phyloP scores from a whole-genome alignment of 2,113 vertebrate genomes.

The Rousettus leschenaultii region DNA sequence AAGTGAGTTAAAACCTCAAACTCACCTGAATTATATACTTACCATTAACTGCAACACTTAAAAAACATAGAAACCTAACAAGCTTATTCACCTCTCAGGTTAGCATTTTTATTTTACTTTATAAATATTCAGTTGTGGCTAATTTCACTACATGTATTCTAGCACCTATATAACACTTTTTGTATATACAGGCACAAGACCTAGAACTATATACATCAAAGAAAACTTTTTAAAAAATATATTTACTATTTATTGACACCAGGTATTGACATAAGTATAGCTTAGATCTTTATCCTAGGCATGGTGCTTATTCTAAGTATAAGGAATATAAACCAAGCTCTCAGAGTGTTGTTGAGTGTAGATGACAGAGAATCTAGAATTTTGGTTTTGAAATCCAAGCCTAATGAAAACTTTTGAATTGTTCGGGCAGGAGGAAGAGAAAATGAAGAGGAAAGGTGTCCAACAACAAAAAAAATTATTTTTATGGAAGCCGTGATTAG shows the following conservation, averaged over 20 bases:
- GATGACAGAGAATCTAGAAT: background rate
- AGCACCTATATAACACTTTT: background rate
- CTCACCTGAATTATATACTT: background rate
- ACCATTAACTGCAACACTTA: background rate
- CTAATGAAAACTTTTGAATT: background rate
- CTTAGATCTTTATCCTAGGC: background rate
- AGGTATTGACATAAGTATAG: background rate
- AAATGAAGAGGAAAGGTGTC: background rate
- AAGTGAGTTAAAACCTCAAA: conserved; percentile 32
- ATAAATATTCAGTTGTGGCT: background rate
- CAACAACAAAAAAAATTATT: background rate
- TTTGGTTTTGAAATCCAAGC: conserved; percentile 4
- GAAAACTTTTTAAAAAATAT: background rate
- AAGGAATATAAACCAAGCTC: background rate
- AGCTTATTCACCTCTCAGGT: background rate
- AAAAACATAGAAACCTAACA: conserved; percentile 1
- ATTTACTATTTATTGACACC: background rate
- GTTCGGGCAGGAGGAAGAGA: background rate
- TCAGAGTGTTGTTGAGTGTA: background rate
- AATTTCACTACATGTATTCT: background rate
- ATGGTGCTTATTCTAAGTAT: background rate
- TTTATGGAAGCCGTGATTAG: background rate
- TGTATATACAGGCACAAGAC: background rate
- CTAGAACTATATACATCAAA: background rate
- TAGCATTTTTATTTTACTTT: conserved; percentile 31